Base-by-base conservation (phyloP, 2,113 vertebrate genomes). In the Odobenus rosmarus region DNA sequence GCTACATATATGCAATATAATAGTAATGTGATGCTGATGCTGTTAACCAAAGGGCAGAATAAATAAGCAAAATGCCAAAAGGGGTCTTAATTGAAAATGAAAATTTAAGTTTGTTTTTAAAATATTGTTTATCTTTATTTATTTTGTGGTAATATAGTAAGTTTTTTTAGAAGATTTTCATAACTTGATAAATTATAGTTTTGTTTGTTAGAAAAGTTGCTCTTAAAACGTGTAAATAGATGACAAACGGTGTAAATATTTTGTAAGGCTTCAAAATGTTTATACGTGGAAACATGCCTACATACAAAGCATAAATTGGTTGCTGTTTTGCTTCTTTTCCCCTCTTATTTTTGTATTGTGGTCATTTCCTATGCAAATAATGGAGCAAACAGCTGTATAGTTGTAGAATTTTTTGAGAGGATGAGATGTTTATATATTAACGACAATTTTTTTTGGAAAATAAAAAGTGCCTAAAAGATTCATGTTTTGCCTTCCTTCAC, bases 261-360 rank as follows among this genome's bases (percentile, higher is more conserved):
- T 99, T 99, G 98, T 99, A 99, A 99, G 98, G 98, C 99, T 99
- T 99, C 98, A 98, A 99, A 92, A 99, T 99, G 99, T 99, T 99
- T 99, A 99, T 99, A 99, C 98, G 18, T 99, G 98, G 93, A 99
- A 98, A 99, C 98, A 98, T 96, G 97, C 97, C 97, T 96, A 97
- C 96, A 97, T 92, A 85, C 98, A 98, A 98, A 94, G 98, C 98
- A 97, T 96, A 98, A 98, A 98, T 98, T 84, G 88, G 98, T 98
- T 98, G 99, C 98, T 99, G 98, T 99, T 99, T 99, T 98, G 99
- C 99, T 99, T 98, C 99, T 99, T 99, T 96, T 97, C 74, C 91
- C 92, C 96, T 98, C 98, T 98, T 99, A 99, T 99, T 99, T 99
- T 99, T 99, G 98, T 99, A 99, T 99, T 98, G 99, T 99, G 99